Evolutionary conservation across 2,888 invertebrate genomes (phyloP).

Genomic region (Leucophenga maculata): DNA sequence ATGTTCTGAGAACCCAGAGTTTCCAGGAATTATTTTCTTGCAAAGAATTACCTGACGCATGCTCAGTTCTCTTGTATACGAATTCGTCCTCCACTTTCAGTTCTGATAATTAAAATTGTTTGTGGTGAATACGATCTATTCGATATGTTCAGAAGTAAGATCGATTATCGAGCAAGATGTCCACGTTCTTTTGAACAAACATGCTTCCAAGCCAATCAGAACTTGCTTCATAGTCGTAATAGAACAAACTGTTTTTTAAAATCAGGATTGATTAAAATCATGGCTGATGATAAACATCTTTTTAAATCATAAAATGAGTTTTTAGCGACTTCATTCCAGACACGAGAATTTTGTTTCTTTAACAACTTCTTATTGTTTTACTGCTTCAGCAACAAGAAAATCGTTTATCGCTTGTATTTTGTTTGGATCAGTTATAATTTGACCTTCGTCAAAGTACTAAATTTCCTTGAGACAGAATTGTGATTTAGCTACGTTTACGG

Average conservation of each 20-base stretch:
- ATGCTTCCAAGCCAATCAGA: slow-evolving; percentile 1
- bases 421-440: slow-evolving; percentile 19
- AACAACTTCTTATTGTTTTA: slow-evolving; percentile 21
- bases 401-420: slow-evolving; percentile 16
- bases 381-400: slow-evolving; percentile 16
- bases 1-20: too few relatives aligned
- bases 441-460: slow-evolving; percentile 22
- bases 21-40: too few relatives aligned
- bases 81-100: too few relatives aligned
- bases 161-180: too few relatives aligned
- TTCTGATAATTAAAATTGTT: too few relatives aligned
- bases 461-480: slow-evolving; percentile 28
- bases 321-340: slow-evolving; percentile 7
- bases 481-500: slow-evolving; percentile 27
- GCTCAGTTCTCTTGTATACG: too few relatives aligned
- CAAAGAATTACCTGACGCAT: too few relatives aligned
- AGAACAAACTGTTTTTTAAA: slow-evolving; percentile 5
- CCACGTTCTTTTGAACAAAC: background rate
- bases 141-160: too few relatives aligned
- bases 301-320: background rate
- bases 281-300: background rate
- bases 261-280: background rate
- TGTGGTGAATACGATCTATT: too few relatives aligned
- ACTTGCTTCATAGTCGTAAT: slow-evolving; percentile 22
- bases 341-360: slow-evolving; percentile 4